These are phyloP conservation scores for Taxidea taxus DNA, from an alignment of 2,113 vertebrate genomes.

Conservation along the genomic window DNA sequence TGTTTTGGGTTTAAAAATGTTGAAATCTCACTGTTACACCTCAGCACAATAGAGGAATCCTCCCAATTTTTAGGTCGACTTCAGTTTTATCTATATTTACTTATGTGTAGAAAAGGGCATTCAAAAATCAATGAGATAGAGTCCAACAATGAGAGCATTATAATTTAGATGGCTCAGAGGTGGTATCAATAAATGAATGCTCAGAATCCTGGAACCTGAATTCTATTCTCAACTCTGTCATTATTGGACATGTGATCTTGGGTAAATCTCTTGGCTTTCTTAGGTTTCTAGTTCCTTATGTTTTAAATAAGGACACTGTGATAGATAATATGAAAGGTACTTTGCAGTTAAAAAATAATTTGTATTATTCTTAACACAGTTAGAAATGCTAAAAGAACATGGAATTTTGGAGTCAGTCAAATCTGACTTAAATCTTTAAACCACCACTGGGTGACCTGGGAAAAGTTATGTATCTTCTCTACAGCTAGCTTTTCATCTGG, in stretches of 20 bases:
- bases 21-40: background rate
- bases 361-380: background rate
- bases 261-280: background rate
- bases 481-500: background rate
- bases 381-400: background rate
- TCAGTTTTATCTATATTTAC: slow-evolving; percentile 1
- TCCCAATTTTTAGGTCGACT: background rate
- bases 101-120: background rate
- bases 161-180: background rate
- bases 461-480: background rate
- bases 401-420: background rate
- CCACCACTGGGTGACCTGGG: background rate
- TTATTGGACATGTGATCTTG: background rate
- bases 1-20: background rate
- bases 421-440: background rate
- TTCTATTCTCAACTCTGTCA: background rate
- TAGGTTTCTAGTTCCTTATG: background rate
- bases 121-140: background rate
- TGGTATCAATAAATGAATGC: background rate
- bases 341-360: background rate
- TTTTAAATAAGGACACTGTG: background rate
- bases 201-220: background rate
- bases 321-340: background rate
- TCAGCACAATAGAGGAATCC: background rate
- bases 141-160: background rate